These are phyloP conservation scores for Prietella phreatophila DNA, from an alignment of 2,113 vertebrate genomes.

Conservation along the genomic window DNA sequence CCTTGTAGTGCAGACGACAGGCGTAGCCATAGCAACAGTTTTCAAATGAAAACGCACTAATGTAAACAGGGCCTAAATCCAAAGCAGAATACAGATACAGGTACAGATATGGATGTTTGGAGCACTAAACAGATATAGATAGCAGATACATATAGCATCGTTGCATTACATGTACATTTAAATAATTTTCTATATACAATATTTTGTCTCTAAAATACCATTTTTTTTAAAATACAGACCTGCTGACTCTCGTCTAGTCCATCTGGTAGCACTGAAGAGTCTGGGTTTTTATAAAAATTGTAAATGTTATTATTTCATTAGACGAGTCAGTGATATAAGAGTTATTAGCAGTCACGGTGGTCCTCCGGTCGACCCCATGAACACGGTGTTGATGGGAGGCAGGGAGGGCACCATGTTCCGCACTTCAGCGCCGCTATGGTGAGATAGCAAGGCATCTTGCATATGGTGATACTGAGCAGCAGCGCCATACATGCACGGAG, in stretches of 20 bases:
- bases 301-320: background rate
- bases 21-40: too few species aligned
- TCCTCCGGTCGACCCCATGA: constrained; percentile 84
- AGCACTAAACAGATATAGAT: background rate
- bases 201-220: background rate
- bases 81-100: background rate
- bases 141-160: background rate
- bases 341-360: constrained; percentile 72
- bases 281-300: background rate
- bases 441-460: constrained; percentile 80
- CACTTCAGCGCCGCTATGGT: constrained; percentile 68
- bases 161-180: background rate
- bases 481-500: constrained; percentile 89
- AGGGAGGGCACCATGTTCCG: constrained; percentile 86
- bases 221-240: background rate
- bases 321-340: too few species aligned
- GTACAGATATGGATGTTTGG: background rate
- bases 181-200: background rate
- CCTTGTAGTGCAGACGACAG: too few species aligned
- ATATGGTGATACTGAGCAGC: constrained; percentile 74
- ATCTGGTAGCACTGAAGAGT: constrained; percentile 3
- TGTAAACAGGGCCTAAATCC: background rate
- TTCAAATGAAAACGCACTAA: too few species aligned
- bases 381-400: constrained; percentile 96
- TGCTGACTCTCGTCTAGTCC: constrained; percentile 20